Evolutionary conservation across 2,797 vertebrate species (phyloP).

Genomic region (Eleutherodactylus coqui): DNA sequence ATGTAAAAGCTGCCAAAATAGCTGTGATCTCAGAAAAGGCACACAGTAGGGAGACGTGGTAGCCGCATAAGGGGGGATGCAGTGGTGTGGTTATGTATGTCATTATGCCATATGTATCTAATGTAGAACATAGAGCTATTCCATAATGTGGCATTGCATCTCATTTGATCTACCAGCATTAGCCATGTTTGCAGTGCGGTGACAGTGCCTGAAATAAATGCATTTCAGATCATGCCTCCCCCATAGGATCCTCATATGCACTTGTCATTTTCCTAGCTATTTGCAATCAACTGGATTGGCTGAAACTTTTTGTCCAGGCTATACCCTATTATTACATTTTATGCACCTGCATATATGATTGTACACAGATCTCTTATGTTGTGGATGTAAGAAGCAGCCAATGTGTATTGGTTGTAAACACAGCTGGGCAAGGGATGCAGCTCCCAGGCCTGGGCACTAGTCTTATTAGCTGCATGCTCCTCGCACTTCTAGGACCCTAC

Average conservation of each 20-base stretch:
- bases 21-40: conserved; percentile 7
- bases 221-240: background rate
- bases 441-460: background rate
- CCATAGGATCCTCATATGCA: background rate
- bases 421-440: too few species aligned
- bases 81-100: background rate
- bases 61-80: background rate
- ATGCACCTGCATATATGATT: background rate
- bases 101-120: too few species aligned
- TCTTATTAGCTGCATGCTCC: too few species aligned
- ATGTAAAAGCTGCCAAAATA: conserved; percentile 4
- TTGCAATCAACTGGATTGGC: background rate
- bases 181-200: background rate
- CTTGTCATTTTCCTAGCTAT: background rate
- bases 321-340: background rate
- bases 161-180: too few species aligned
- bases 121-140: too few species aligned
- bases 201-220: background rate
- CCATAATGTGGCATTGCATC: too few species aligned
- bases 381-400: background rate
- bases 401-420: too few species aligned
- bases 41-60: background rate
- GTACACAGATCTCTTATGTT: background rate
- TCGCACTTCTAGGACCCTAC: background rate
- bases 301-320: background rate